phyloP scores from a whole-genome alignment of 2,797 vertebrate genomes.

The Tachyglossus aculeatus region DNA sequence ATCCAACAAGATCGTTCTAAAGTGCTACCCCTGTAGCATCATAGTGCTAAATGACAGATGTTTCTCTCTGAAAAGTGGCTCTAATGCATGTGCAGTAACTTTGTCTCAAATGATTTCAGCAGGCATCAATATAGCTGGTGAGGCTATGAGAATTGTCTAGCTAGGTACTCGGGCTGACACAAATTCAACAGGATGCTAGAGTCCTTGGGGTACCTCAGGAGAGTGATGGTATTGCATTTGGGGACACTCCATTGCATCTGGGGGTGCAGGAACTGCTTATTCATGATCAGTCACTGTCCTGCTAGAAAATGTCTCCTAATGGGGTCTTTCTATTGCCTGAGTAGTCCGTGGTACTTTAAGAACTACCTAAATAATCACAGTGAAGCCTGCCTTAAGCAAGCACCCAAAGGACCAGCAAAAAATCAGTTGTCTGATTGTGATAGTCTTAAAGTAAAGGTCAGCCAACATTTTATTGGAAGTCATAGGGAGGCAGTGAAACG shows the following conservation, averaged over 20 bases:
- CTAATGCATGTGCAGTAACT: constrained; percentile 25
- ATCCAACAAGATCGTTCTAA: constrained; percentile 41
- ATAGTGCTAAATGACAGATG: constrained; percentile 47
- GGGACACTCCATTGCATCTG: background rate
- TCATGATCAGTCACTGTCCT: background rate
- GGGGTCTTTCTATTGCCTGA: background rate
- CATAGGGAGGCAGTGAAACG: background rate
- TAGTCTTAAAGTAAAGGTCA: background rate
- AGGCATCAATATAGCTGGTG: background rate
- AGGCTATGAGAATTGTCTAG: background rate
- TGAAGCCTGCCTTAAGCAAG: background rate
- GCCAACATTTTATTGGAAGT: background rate
- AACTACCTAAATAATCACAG: background rate
- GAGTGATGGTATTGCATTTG: too few relatives aligned
- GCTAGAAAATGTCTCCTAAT: background rate
- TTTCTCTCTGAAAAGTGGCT: constrained; percentile 39
- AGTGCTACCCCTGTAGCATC: constrained; percentile 18
- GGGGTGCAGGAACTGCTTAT: background rate
- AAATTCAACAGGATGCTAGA: background rate
- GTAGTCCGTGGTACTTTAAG: background rate
- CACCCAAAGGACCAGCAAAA: background rate
- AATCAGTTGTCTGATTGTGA: background rate
- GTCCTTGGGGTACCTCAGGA: rapidly evolving
- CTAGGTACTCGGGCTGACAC: background rate
- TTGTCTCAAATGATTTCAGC: constrained; percentile 22